Conservation (phyloP, 2,888 invertebrate genomes). For the Clistopyga incitator region DNA sequence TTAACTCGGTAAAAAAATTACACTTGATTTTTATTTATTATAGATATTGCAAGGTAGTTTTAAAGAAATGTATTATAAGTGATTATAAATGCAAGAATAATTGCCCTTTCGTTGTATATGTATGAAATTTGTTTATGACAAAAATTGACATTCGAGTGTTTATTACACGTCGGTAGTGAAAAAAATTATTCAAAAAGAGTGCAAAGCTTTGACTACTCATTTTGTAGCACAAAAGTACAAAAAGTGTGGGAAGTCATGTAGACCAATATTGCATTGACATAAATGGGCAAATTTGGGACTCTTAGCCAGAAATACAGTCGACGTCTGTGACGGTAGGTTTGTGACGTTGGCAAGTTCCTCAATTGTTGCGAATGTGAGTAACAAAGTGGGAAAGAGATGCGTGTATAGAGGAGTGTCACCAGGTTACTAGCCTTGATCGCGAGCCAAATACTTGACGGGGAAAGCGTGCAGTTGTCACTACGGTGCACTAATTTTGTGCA, state of each 20-base stretch:
- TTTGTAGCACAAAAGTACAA: too few species aligned
- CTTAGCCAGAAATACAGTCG: neutral
- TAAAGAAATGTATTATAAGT: too few species aligned
- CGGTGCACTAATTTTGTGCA: conserved; percentile 76
- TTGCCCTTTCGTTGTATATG: too few species aligned
- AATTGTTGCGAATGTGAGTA: conserved; percentile 7
- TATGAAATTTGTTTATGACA: too few species aligned
- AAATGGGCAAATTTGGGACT: neutral
- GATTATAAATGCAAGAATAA: too few species aligned
- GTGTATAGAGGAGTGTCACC: conserved; percentile 72
- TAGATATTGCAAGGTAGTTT: too few species aligned
- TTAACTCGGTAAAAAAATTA: too few species aligned
- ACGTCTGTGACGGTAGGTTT: neutral
- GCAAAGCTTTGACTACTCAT: too few species aligned
- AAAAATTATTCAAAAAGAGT: too few species aligned
- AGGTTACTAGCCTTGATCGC: conserved; percentile 82
- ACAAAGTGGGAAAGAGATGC: conserved; percentile 43
- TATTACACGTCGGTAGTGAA: too few species aligned
- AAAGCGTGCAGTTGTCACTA: conserved; percentile 78
- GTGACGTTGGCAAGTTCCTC: conserved; percentile 34
- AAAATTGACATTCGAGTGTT: too few species aligned
- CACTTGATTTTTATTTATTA: too few species aligned
- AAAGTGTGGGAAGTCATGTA: neutral
- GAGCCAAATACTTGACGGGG: conserved; percentile 81
- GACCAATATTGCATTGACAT: neutral